phyloP scores from a whole-genome alignment of 2,888 invertebrate species.

The Antheraea yamamai region DNA sequence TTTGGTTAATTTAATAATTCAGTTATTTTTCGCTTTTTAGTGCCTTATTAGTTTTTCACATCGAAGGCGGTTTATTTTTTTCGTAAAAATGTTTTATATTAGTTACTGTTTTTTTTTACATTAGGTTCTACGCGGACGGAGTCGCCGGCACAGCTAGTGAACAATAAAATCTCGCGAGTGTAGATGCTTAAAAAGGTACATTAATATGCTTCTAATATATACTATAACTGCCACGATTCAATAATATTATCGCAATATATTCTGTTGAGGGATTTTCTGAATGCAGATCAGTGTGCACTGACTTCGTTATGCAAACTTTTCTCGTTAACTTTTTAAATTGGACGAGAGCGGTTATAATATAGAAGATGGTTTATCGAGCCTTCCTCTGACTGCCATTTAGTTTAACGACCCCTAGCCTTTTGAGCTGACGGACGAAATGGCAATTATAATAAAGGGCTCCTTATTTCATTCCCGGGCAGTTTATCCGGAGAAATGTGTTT shows the following conservation, averaged over 20 bases:
- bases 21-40: too few species aligned
- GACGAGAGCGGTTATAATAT: slow-evolving; percentile 12
- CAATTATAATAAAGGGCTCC: neutral
- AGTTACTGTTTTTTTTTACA: too few species aligned
- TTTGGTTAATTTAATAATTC: too few species aligned
- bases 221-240: too few species aligned
- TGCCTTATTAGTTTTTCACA: too few species aligned
- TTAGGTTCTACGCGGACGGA: too few species aligned
- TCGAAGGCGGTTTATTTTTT: too few species aligned
- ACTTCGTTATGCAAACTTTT: slow-evolving; percentile 10
- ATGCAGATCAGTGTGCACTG: neutral
- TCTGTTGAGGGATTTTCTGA: neutral
- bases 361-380: slow-evolving; percentile 8
- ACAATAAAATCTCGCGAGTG: too few species aligned
- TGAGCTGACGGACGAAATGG: neutral
- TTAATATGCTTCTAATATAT: neutral
- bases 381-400: slow-evolving; percentile 2
- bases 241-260: too few species aligned
- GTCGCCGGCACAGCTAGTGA: too few species aligned
- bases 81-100: too few species aligned
- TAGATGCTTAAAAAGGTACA: too few species aligned
- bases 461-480: neutral
- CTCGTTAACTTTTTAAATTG: slow-evolving; percentile 13
- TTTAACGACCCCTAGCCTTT: slow-evolving; percentile 1
- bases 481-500: slow-evolving; percentile 1